phyloP scores from a whole-genome alignment of 2,113 vertebrate genomes.

The Collichthys lucidus region DNA sequence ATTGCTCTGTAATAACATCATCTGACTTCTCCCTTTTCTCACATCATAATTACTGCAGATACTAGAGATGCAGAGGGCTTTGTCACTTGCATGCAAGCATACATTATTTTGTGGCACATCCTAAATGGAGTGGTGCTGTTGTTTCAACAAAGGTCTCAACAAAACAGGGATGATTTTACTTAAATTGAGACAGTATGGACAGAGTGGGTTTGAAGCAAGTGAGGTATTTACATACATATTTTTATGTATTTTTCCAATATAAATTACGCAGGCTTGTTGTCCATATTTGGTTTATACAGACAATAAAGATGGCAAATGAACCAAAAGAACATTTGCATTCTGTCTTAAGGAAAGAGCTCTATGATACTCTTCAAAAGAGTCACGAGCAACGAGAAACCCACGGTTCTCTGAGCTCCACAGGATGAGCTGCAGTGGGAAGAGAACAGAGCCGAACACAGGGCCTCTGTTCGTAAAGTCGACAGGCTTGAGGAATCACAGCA shows the following conservation, averaged over 20 bases:
- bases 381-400: neutral
- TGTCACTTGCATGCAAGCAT: neutral
- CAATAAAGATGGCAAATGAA: neutral
- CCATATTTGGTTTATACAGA: neutral
- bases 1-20: neutral
- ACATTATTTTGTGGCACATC: neutral
- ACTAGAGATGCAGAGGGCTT: too few relatives aligned
- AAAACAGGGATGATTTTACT: neutral
- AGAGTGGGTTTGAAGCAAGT: neutral
- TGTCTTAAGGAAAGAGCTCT: neutral
- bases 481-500: slow-evolving; percentile 27
- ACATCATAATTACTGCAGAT: neutral
- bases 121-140: neutral
- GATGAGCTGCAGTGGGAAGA: slow-evolving; percentile 3
- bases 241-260: neutral
- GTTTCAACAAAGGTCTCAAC: neutral
- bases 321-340: neutral
- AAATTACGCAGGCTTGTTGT: neutral
- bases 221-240: too few relatives aligned
- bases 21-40: neutral
- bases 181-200: neutral
- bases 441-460: slow-evolving; percentile 25
- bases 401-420: slow-evolving; percentile 11
- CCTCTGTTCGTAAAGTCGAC: slow-evolving; percentile 19
- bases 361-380: slow-evolving; percentile 14